Evolutionary conservation across 2,113 vertebrate genomes (phyloP), one percentile per base, ranked within the genome.

Genomic region (Nothocercus nigrocapillus): DNA sequence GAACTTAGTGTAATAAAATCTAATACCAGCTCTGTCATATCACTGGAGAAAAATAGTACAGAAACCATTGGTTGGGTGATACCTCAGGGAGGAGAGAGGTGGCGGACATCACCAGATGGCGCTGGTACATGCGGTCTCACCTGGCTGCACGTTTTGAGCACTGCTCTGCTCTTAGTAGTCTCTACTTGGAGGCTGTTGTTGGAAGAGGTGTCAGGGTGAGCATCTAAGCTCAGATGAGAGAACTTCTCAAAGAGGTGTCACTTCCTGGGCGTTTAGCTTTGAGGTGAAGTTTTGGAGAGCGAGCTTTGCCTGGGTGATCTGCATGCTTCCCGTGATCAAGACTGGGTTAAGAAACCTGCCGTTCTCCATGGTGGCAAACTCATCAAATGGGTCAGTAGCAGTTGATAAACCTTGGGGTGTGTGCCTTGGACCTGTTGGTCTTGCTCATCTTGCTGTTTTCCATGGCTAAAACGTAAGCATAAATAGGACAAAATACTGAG

Each of bases 51-150:
- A 83, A 76, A 14, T 22, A 25, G 53, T 10, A 34, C 7, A 40
- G 54, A 42, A 79, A 19, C 0, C 4, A 11, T 49, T 1, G 1
- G 6, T 5, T 7, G 18, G 8, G 59, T 0, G 0, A 5, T 6
- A 13, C 10, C 42, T 7, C 11, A 3, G 44, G 49, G 21, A 82
- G 53, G 27, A 66, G 58, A 49, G 59, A 18, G 28, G 86, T 8
- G 73, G 6, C 2, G 17, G 34, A 2, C 24, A 73, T 87, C 92
- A 90, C 73, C 93, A 96, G 93, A 64, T 89, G 92, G 93, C 47
- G 79, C 95, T 95, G 93, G 76, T 91, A 95, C 75, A 88, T 78
- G 3, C 5, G 1, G 40, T 73, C 34, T 54, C 36, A 38, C 36
- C 17, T 25, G 5, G 20, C 13, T 0, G 2, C 24, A 9, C 11